A percentile compares a stretch with the other conserved stretches of the same genome.
phyloP scores from a whole-genome alignment of 2,113 vertebrate species.

The Microtus richardsoni region DNA sequence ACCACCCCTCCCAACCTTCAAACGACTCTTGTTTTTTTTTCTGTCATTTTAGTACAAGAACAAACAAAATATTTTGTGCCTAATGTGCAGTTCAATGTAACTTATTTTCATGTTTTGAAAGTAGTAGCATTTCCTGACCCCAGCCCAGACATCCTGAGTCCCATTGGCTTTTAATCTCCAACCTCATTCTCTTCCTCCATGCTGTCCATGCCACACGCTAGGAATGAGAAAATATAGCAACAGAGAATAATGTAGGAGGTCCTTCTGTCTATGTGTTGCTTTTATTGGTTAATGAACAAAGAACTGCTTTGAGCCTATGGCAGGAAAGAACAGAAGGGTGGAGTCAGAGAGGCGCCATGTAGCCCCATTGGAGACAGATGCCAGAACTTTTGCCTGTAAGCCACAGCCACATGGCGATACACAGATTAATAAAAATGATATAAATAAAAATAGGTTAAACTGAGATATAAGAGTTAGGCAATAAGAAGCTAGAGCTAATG shows the following conservation, averaged over 20 bases:
- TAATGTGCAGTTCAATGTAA: not conserved
- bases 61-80: not conserved
- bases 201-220: not conserved
- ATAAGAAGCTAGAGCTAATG: no score
- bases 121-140: not conserved
- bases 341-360: no score
- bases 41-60: not conserved
- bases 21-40: not conserved
- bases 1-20: not conserved
- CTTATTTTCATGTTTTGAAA: not conserved
- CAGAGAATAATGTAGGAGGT: not conserved
- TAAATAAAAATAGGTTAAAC: no score
- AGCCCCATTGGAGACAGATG: no score
- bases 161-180: not conserved
- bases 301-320: no score
- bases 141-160: not conserved
- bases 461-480: no score
- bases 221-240: not conserved
- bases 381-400: no score
- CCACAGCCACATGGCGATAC: no score
- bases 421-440: no score
- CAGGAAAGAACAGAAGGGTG: no score
- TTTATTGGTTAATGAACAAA: no score
- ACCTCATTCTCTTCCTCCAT: not conserved
- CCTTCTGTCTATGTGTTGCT: no score